A percentile compares a stretch with the other conserved stretches of the same genome.
phyloP scores from a whole-genome alignment of 2,797 vertebrate species.

The Rhincodon typus region DNA sequence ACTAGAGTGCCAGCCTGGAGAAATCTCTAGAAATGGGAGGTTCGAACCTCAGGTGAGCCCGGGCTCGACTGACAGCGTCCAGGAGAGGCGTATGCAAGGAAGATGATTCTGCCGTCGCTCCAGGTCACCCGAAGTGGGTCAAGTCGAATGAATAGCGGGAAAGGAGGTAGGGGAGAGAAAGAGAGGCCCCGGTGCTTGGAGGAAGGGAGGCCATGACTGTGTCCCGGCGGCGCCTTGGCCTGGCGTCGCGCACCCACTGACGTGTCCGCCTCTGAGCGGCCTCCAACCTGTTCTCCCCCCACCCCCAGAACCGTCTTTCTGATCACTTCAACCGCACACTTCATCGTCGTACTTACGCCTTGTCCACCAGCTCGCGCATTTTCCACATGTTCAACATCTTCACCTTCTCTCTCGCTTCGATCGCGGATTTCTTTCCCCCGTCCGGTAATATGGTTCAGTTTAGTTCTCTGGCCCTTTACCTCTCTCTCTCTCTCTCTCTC shows the following conservation, averaged over 20 bases:
- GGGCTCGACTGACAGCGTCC: not conserved
- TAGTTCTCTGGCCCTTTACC: no score
- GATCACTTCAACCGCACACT: not conserved
- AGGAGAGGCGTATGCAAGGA: no score
- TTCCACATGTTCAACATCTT: slow-evolving; percentile 97
- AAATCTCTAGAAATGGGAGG: not conserved
- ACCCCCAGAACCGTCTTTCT: not conserved
- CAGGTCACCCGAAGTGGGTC: not conserved
- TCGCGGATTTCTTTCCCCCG: not conserved
- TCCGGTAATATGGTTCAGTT: not conserved
- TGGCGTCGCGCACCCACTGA: not conserved
- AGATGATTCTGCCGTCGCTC: not conserved
- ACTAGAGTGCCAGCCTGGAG: not conserved
- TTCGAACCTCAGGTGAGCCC: not conserved
- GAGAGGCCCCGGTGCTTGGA: not conserved
- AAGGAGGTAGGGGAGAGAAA: no score
- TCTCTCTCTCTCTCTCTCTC: not conserved
- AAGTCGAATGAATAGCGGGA: no score
- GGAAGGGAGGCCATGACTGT: not conserved
- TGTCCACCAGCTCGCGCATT: slow-evolving; percentile 93
- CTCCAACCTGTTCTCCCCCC: not conserved
- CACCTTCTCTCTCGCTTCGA: slow-evolving; percentile 49
- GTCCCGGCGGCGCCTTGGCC: not conserved
- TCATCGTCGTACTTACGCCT: slow-evolving; percentile 78
- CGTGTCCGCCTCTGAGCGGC: slow-evolving; percentile 14